Conservation (phyloP, 2,797 vertebrate species). For the Craterocephalus amniculus region DNA sequence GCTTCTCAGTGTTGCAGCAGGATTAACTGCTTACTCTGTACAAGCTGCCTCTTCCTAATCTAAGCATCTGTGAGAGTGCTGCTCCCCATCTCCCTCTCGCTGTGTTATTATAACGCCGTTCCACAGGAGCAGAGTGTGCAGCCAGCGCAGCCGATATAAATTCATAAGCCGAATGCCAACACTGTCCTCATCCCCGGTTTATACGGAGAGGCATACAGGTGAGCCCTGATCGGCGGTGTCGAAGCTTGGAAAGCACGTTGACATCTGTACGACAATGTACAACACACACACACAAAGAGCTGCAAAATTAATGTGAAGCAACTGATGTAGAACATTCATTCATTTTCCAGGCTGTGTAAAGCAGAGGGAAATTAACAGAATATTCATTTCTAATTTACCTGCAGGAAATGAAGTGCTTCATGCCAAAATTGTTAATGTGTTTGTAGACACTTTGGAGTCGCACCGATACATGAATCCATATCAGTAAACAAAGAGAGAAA, state of each 20-base stretch:
- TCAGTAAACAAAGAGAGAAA: not conserved
- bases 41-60: conserved; percentile 12
- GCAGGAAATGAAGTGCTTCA: conserved; percentile 45
- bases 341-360: conserved; percentile 28
- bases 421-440: conserved; percentile 32
- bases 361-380: conserved; percentile 48
- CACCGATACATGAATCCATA: conserved; percentile 9
- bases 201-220: conserved; percentile 36
- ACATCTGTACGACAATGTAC: conserved; percentile 53
- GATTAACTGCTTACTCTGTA: conserved; percentile 31
- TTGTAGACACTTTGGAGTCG: conserved; percentile 18
- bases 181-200: conserved; percentile 6
- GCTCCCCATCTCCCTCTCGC: conserved; percentile 18
- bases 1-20: conserved; percentile 7
- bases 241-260: conserved; percentile 29
- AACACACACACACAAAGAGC: conserved; percentile 8
- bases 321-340: conserved; percentile 52
- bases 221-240: conserved; percentile 51
- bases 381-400: conserved; percentile 66
- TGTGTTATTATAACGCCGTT: conserved; percentile 46
- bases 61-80: conserved; percentile 15
- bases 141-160: conserved; percentile 41
- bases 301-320: conserved; percentile 51
- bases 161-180: conserved; percentile 50
- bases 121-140: conserved; percentile 41